Conservation (phyloP, 2,888 invertebrate genomes). For the Sturmia bella region DNA sequence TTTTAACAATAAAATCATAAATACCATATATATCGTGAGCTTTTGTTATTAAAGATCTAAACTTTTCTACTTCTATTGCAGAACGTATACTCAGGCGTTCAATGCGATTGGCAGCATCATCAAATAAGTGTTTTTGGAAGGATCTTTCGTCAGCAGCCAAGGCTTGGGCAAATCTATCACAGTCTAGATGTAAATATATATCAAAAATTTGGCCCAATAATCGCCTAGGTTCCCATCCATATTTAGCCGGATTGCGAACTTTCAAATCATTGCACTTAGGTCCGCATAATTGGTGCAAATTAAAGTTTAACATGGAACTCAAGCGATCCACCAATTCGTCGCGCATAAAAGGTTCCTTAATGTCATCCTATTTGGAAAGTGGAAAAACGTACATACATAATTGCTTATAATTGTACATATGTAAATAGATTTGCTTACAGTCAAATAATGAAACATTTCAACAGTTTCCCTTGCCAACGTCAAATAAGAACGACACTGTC, state of each 20-base stretch:
- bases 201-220: constrained; percentile 95
- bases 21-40: constrained; percentile 89
- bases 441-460: constrained; percentile 98
- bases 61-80: constrained; percentile 91
- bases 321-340: constrained; percentile 96
- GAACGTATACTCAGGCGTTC: constrained; percentile 92
- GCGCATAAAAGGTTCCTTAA: constrained; percentile 96
- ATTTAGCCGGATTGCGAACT: constrained; percentile 96
- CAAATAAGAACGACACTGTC: constrained; percentile 94
- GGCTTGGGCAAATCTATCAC: constrained; percentile 94
- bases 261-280: constrained; percentile 97
- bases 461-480: constrained; percentile 97
- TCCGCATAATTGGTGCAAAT: constrained; percentile 97
- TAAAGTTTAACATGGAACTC: constrained; percentile 99
- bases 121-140: constrained; percentile 95
- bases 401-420: neutral
- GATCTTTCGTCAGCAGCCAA: constrained; percentile 98
- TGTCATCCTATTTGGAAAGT: constrained; percentile 85
- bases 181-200: constrained; percentile 98
- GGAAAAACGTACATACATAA: no score
- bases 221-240: constrained; percentile 97
- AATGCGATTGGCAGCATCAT: constrained; percentile 92
- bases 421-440: constrained; percentile 82
- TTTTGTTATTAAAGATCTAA: constrained; percentile 88
- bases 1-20: constrained; percentile 37